Percentiles rank a stretch among this genome's conserved stretches.
These are phyloP conservation scores for Wasmannia auropunctata DNA, from an alignment of 1,140 invertebrate genomes.

Conservation along the genomic window DNA sequence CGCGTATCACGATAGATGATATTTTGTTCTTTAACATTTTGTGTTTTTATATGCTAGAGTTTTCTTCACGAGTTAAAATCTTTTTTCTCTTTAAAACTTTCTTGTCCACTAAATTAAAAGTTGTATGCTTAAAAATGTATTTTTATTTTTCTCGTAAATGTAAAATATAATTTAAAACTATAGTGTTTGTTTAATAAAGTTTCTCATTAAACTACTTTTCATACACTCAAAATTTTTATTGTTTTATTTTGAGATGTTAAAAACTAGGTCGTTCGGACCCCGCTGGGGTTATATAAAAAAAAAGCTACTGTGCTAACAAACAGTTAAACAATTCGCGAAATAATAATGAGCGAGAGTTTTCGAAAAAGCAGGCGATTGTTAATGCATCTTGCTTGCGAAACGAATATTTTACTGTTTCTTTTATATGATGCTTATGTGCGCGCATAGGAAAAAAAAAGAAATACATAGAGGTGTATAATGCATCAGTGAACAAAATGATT, in stretches of 20 bases:
- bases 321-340: not conserved
- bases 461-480: constrained; percentile 45
- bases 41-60: not conserved
- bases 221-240: not conserved
- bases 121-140: not conserved
- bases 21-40: not conserved
- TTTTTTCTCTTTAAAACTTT: not conserved
- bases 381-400: not conserved
- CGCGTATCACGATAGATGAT: not conserved
- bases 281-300: not conserved
- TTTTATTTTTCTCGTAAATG: not conserved
- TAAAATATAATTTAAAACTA: not conserved
- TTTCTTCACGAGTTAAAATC: not conserved
- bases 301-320: not conserved
- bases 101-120: not conserved
- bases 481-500: constrained; percentile 60
- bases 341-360: not conserved
- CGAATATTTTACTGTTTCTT: not conserved
- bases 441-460: not conserved
- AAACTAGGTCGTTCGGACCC: not conserved
- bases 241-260: not conserved
- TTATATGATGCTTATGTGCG: not conserved
- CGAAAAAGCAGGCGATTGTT: not conserved
- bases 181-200: not conserved
- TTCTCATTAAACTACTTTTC: not conserved